These are phyloP conservation scores for Drosophila quadrilineata DNA, from an alignment of 1,140 invertebrate species.

Conservation along the genomic window DNA sequence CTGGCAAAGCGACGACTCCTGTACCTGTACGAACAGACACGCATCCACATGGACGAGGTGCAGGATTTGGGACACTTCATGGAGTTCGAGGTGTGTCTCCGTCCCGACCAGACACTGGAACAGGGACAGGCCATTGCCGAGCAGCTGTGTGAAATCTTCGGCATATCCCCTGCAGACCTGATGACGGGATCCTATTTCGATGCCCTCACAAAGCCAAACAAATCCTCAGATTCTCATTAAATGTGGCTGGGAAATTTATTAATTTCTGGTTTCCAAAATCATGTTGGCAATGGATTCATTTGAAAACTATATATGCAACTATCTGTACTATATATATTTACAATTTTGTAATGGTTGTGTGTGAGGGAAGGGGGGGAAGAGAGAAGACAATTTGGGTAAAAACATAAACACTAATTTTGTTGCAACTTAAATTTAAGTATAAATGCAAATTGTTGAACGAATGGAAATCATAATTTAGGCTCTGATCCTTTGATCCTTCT, in stretches of 20 bases:
- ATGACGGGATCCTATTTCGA: constrained; percentile 91
- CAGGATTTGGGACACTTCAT: constrained; percentile 91
- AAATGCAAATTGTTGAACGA: constrained; percentile 23
- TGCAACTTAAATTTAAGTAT: constrained; percentile 20
- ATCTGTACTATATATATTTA: constrained; percentile 14
- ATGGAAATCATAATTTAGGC: constrained; percentile 25
- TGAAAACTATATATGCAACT: background rate
- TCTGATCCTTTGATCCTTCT: too few species aligned
- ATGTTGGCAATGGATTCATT: background rate
- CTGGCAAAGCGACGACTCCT: constrained; percentile 89
- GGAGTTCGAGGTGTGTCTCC: constrained; percentile 93
- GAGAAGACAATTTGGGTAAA: background rate
- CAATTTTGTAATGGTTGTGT: constrained; percentile 3
- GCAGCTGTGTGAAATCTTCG: constrained; percentile 87
- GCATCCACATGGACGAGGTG: constrained; percentile 94
- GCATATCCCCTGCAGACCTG: constrained; percentile 86
- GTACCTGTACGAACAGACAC: constrained; percentile 91
- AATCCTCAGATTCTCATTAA: background rate
- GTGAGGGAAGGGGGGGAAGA: background rate
- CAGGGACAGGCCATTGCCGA: constrained; percentile 88
- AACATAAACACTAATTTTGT: too few species aligned
- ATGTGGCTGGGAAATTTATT: background rate
- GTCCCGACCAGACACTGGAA: constrained; percentile 85
- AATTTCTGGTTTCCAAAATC: constrained; percentile 14
- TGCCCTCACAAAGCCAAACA: constrained; percentile 30